Evolutionary conservation across 2,797 vertebrate species (phyloP).

Genomic region (Podarcis lilfordi): DNA sequence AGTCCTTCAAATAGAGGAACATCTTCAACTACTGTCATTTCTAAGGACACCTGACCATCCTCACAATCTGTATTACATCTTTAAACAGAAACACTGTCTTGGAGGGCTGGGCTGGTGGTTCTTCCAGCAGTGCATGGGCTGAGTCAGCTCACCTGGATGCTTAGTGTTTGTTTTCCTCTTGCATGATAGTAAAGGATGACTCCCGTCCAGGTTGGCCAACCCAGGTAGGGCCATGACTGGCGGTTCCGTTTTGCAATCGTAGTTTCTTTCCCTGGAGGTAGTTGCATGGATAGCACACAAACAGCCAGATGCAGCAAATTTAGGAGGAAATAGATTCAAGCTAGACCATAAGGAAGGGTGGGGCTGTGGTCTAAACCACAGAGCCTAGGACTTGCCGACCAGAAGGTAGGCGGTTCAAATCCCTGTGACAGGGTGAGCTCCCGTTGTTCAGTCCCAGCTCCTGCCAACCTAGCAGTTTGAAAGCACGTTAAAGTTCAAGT

Average conservation of each 20-base stretch:
- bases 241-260: background rate
- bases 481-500: no score
- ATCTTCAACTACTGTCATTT: background rate
- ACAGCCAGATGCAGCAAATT: background rate
- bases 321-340: background rate
- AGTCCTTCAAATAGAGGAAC: background rate
- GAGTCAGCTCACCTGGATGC: no score
- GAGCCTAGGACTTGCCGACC: no score
- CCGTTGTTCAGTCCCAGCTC: no score
- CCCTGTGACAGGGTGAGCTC: no score
- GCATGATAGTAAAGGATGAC: background rate
- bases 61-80: background rate
- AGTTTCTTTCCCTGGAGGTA: background rate
- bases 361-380: no score
- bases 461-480: no score
- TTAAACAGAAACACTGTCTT: background rate
- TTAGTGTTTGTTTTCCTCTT: background rate
- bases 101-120: background rate
- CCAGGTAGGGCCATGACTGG: no score
- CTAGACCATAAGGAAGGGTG: no score
- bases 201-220: background rate
- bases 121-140: background rate
- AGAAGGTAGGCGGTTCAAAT: no score
- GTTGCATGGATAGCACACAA: background rate
- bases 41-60: background rate